A percentile compares a stretch with the other conserved stretches of the same genome.
Evolutionary conservation across 2,113 vertebrate genomes (phyloP).

Genomic region (Noturus placidus): DNA sequence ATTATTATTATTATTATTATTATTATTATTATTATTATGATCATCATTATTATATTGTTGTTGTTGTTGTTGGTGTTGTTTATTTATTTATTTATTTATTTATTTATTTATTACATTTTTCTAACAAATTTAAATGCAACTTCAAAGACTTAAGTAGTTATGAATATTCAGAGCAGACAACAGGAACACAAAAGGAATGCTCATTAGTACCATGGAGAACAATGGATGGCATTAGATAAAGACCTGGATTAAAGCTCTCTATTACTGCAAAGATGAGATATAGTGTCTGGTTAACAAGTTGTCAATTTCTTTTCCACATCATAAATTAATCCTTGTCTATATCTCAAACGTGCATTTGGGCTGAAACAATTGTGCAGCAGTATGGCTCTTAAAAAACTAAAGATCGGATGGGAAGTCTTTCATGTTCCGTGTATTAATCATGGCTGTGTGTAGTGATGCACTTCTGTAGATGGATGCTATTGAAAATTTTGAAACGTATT

Average conservation of each 20-base stretch:
- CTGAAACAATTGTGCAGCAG: background rate
- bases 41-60: too few species aligned
- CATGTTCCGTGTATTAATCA: background rate
- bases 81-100: too few species aligned
- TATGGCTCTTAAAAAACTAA: background rate
- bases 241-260: conserved; percentile 20
- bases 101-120: background rate
- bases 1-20: too few species aligned
- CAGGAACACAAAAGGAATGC: conserved; percentile 15
- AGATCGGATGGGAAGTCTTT: background rate
- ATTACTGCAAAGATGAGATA: background rate
- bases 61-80: too few species aligned
- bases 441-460: background rate
- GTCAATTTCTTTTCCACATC: background rate
- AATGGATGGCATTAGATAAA: conserved; percentile 28
- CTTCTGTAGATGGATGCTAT: background rate
- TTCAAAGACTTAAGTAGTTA: background rate
- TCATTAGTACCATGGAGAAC: conserved; percentile 37
- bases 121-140: background rate
- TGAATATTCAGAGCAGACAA: conserved; percentile 11
- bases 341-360: background rate
- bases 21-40: too few species aligned
- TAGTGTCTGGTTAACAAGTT: background rate
- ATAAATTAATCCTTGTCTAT: background rate
- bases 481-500: background rate